Evolutionary conservation across 37 sponge, comb jelly and placozoan species (phyloP), one percentile per base, ranked within the genome.

Genomic region (Hexactinellida sp.): DNA sequence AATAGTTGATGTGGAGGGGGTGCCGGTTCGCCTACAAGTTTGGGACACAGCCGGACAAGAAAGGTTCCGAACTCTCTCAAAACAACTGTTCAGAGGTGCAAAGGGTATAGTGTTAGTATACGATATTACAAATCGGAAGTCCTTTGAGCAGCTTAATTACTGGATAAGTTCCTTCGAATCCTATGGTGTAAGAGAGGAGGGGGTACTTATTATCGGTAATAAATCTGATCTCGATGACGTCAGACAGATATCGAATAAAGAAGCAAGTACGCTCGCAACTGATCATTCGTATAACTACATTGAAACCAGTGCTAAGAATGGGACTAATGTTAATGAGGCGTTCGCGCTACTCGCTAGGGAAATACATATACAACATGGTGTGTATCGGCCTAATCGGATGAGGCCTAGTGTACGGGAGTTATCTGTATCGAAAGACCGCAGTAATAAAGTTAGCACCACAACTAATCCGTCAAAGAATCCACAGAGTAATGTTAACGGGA

Each of bases 301-400:
- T 9, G 86, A 85, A n/a, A 85, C 86, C 9, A 85, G 86, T 54
- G 86, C 86, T 3, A 39, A 85, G 52, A 51, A 39, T 24, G 86
- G 86, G 82, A 41, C 23, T 21, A 85, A 85, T 38, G 82, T 85
- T 7, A 25, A 55, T 3, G 86, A 85, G 76, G 86, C 86, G 5
- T 85, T 85, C 36, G 1, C 54, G 16, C 24, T 51, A 3, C 32
- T 85, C 3, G 55, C 86, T n/a, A n/a, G 52, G 9, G 86, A 41
- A 83, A 55, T 85, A 25, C 54, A 51, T 19, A 54, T 51, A 13
- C 16, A 54, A 36, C 54, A 85, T 13, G 86, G 76, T 25, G 76
- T 63, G 25, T 63, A 63, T 63, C 25, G 76, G 30, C 76, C 76
- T 3, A 63, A n/a, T n/a, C 25, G 76, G 3, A 63, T n/a, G 76